phyloP scores from a whole-genome alignment of 1,140 invertebrate genomes.

The Drosophila jambulina region DNA sequence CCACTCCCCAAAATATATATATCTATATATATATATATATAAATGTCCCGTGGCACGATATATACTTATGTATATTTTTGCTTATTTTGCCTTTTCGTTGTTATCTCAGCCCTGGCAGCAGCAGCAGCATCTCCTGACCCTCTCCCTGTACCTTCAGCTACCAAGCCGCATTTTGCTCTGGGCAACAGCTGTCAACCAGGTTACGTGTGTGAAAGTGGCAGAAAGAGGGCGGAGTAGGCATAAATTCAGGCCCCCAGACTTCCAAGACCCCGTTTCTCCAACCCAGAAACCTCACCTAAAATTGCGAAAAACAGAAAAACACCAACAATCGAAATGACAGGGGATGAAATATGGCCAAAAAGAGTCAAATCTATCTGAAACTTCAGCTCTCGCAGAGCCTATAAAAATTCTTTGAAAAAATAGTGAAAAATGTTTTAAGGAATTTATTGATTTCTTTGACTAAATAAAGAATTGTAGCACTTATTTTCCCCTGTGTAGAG shows the following conservation, averaged over 20 bases:
- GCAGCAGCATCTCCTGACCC: slow-evolving; percentile 31
- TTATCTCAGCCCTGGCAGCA: slow-evolving; percentile 59
- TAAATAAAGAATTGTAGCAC: background rate
- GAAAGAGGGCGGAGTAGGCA: slow-evolving; percentile 32
- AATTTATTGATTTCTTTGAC: background rate
- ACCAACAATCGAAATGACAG: slow-evolving; percentile 23
- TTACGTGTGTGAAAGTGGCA: slow-evolving; percentile 66
- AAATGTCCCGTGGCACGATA: slow-evolving; percentile 9
- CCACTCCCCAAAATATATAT: slow-evolving; percentile 45
- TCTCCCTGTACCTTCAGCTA: background rate
- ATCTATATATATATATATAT: slow-evolving; percentile 28
- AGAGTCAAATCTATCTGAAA: too few relatives aligned
- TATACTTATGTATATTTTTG: slow-evolving; percentile 50
- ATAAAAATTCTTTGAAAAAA: background rate
- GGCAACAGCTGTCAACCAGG: slow-evolving; percentile 79
- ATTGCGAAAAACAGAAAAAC: slow-evolving; percentile 38
- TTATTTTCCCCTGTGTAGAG: slow-evolving; percentile 1
- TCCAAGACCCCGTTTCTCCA: background rate
- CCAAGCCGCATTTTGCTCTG: slow-evolving; percentile 32
- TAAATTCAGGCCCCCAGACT: slow-evolving; percentile 63
- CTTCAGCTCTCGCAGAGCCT: too few relatives aligned
- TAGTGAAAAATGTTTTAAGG: background rate
- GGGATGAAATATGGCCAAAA: background rate
- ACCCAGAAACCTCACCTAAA: background rate
- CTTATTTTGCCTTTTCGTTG: slow-evolving; percentile 74